Evolutionary conservation across 2,797 vertebrate genomes (phyloP).

Genomic region (Periparus ater): DNA sequence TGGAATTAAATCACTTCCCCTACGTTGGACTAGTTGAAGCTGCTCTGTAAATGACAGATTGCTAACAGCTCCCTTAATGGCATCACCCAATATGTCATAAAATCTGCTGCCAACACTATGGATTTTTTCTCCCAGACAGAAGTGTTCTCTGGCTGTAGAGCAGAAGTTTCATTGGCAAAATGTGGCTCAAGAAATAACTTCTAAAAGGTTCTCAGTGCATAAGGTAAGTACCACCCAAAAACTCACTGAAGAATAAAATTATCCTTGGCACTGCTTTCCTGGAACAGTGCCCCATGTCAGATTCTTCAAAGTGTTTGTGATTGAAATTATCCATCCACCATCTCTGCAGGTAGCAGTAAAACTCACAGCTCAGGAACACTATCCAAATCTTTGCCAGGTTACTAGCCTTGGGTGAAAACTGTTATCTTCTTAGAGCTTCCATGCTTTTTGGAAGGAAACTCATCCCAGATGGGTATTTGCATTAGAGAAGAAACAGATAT

Average conservation of each 20-base stretch:
- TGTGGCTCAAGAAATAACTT: slow-evolving; percentile 15
- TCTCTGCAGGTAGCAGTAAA: slow-evolving; percentile 23
- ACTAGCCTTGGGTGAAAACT: slow-evolving; percentile 33
- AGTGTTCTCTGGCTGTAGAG: slow-evolving; percentile 24
- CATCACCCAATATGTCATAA: slow-evolving; percentile 69
- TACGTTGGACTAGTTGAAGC: slow-evolving; percentile 5
- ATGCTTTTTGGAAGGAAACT: background rate
- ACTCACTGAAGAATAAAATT: slow-evolving; percentile 26
- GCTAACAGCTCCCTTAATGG: slow-evolving; percentile 65
- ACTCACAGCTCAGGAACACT: background rate
- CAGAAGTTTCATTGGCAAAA: slow-evolving; percentile 25
- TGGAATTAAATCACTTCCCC: slow-evolving; percentile 52
- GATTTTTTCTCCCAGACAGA: background rate
- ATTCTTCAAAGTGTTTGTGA: slow-evolving; percentile 19
- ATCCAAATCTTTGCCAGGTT: slow-evolving; percentile 9
- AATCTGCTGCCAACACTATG: slow-evolving; percentile 48
- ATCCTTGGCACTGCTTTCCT: slow-evolving; percentile 11
- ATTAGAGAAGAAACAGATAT: background rate
- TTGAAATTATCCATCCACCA: slow-evolving; percentile 37
- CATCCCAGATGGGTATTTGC: background rate
- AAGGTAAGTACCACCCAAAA: slow-evolving; percentile 35
- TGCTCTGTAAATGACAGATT: slow-evolving; percentile 64
- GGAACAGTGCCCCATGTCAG: slow-evolving; percentile 3
- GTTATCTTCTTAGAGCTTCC: background rate
- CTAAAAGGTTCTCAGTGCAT: background rate